These are phyloP conservation scores for Catocala fraxini DNA, from an alignment of 2,888 invertebrate genomes.

Conservation along the genomic window DNA sequence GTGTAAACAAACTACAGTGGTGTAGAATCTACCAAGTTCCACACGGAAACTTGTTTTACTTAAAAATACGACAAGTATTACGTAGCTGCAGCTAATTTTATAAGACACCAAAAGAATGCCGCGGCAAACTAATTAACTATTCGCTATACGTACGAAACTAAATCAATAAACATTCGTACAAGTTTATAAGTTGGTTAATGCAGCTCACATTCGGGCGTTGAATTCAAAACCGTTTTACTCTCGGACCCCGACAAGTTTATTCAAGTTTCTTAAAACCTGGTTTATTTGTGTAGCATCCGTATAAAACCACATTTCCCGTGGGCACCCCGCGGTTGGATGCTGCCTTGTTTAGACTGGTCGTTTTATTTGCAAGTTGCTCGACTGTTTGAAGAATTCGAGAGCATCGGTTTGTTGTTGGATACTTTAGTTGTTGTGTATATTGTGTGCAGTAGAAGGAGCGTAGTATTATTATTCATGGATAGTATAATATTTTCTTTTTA, in stretches of 20 bases:
- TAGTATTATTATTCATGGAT: no score
- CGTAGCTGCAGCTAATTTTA: neutral
- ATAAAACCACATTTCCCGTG: constrained; percentile 67
- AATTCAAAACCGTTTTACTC: constrained; percentile 49
- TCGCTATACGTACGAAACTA: constrained; percentile 25
- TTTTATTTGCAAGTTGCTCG: neutral
- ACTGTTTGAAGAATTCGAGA: neutral
- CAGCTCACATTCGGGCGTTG: constrained; percentile 30
- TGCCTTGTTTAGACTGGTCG: constrained; percentile 39
- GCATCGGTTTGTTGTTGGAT: neutral
- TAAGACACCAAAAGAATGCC: neutral
- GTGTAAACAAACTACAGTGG: no score
- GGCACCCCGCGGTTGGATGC: constrained; percentile 43
- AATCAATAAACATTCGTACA: constrained; percentile 35
- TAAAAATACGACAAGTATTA: neutral
- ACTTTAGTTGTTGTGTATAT: neutral
- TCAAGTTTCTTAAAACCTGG: constrained; percentile 63
- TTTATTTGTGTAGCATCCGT: constrained; percentile 67
- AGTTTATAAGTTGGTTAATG: constrained; percentile 26
- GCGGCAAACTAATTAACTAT: constrained; percentile 25
- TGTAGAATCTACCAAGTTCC: no score
- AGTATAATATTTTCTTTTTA: no score
- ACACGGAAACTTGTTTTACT: no score
- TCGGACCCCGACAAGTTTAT: constrained; percentile 48
- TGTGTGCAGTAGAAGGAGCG: no score